Evolutionary conservation across 2,888 invertebrate genomes (phyloP), one percentile per base, ranked within the genome.

Genomic region (Sialis fuliginosa): DNA sequence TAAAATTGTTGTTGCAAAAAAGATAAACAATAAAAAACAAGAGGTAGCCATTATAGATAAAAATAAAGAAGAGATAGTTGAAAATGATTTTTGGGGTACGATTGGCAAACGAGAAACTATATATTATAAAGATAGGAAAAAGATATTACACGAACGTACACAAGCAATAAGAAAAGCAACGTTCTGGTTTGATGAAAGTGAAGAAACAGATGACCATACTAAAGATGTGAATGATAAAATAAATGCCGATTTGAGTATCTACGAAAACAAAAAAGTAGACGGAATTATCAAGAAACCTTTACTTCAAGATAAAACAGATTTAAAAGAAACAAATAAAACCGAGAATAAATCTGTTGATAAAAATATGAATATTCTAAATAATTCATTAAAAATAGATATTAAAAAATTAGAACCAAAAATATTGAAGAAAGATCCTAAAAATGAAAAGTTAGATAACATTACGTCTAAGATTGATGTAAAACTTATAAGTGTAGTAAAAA

Each of bases 61-160:
- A n/a, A 39, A 22, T 33, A 13, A 44, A 6, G 54, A 56, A 35
- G 55, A 54, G 30, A 42, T 48, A 46, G 69, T 69, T 2, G 65
- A 65, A 50, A 68, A 67, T 8, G 75, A 79, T 57, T 79, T 79
- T 63, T 79, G 79, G 79, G 70, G 71, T 31, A 70, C 69, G 62
- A 75, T 79, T 50, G 79, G 75, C 5, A 71, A 74, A 53, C 64
- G 79, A 49, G 79, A 79, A 62, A 76, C 77, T n/a, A 62, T 77
- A 39, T 75, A 77, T 56, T 69, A 75, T 57, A 62, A 63, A 46
- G 70, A 73, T 55, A 68, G 77, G 50, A 74, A 71, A 56, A 67
- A 74, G 60, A 60, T 65, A 41, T 54, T 73, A 41, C 60, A 65
- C 32, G 71, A 72, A 50, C 58, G 58, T 9, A 66, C 60, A 54